Conservation (phyloP, 92 coral and sea anemone genomes). For the Parazoanthus darwini region DNA sequence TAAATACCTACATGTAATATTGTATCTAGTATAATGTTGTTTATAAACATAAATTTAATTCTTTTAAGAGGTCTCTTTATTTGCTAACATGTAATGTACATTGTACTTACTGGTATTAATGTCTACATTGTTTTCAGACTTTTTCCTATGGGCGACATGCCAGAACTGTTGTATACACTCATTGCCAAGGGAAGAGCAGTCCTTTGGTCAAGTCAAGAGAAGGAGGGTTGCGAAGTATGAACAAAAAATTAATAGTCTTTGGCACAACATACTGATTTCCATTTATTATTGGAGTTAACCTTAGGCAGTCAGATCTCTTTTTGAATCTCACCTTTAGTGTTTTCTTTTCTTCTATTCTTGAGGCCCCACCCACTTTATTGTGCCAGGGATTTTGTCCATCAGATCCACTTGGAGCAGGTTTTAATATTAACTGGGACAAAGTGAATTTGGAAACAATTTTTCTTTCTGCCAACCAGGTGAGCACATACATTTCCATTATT, state of each 20-base stretch:
- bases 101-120: background rate
- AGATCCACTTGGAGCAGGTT: constrained; percentile 99
- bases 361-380: constrained; percentile 97
- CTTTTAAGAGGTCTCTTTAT: background rate
- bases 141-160: constrained; percentile 99
- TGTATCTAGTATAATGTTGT: background rate
- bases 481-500: background rate
- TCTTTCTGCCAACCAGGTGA: constrained; percentile 46
- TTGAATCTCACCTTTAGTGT: background rate
- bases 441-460: constrained; percentile 74
- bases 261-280: background rate
- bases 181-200: constrained; percentile 97
- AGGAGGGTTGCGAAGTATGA: constrained; percentile 86
- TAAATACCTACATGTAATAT: background rate
- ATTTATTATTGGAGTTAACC: background rate
- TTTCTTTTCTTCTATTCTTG: constrained; percentile 8
- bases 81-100: no score
- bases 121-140: constrained; percentile 57
- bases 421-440: constrained; percentile 91
- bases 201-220: constrained; percentile 98
- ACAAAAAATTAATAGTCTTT: background rate
- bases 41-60: no score
- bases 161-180: constrained; percentile 86
- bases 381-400: constrained; percentile 98
- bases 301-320: background rate